phyloP scores from a whole-genome alignment of 2,888 invertebrate species.

The Nysson spinosus region DNA sequence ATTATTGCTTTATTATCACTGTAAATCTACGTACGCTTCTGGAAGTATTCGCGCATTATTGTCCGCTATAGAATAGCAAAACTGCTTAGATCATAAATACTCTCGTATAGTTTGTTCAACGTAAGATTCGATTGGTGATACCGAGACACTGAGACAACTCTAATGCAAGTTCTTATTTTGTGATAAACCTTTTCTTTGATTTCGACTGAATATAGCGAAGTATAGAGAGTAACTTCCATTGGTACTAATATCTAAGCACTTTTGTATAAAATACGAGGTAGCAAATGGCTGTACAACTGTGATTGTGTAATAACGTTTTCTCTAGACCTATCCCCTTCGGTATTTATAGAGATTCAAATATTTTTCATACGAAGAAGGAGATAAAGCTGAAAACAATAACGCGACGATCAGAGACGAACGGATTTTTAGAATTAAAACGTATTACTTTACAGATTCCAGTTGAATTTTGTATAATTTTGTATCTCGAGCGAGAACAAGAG shows the following conservation, averaged over 20 bases:
- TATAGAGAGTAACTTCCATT: conserved; percentile 7
- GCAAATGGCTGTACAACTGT: conserved; percentile 64
- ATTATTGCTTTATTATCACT: conserved; percentile 30
- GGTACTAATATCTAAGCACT: conserved; percentile 45
- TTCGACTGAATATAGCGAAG: neutral
- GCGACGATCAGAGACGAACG: no score
- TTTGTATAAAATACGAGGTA: conserved; percentile 60
- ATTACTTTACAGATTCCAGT: no score
- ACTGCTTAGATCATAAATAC: conserved; percentile 39
- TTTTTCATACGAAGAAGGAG: conserved; percentile 40
- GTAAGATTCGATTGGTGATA: neutral
- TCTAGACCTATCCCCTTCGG: conserved; percentile 38
- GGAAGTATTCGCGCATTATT: conserved; percentile 35
- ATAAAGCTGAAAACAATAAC: no score
- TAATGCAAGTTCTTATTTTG: neutral
- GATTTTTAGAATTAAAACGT: no score
- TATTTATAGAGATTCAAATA: conserved; percentile 36
- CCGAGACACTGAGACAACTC: no score
- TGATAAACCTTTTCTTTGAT: no score
- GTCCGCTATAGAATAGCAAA: conserved; percentile 35
- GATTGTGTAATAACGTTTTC: conserved; percentile 53
- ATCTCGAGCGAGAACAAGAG: no score
- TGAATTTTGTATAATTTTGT: no score
- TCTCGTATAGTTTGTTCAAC: conserved; percentile 9
- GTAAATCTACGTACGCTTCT: conserved; percentile 30